Percentiles rank a stretch among this genome's conserved stretches.
These are phyloP conservation scores for Lordiphosa mommai DNA, from an alignment of 1,140 invertebrate species.

Conservation along the genomic window DNA sequence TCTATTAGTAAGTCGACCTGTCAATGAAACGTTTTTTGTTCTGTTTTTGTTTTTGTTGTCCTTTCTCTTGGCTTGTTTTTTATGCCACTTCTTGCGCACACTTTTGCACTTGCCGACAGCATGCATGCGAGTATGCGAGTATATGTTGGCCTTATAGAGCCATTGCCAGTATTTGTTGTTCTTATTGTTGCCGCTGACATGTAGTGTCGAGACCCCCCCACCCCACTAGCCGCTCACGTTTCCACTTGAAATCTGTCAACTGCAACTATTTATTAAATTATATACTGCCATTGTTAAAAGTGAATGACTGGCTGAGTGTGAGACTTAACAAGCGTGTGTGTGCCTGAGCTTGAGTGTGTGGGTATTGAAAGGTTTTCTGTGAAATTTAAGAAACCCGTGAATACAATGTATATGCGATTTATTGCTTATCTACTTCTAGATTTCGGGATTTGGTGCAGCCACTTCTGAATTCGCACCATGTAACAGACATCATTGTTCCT, in stretches of 20 bases:
- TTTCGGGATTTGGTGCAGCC: slow-evolving; percentile 22
- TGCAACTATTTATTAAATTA: slow-evolving; percentile 78
- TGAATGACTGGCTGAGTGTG: slow-evolving; percentile 29
- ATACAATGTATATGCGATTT: slow-evolving; percentile 44
- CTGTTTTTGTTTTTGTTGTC: background rate
- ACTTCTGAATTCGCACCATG: slow-evolving; percentile 33
- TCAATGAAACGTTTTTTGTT: background rate
- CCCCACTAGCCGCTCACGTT: slow-evolving; percentile 9
- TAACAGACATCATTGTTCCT: slow-evolving; percentile 16
- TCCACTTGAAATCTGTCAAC: slow-evolving; percentile 76
- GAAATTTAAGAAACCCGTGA: slow-evolving; percentile 39
- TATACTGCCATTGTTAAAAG: slow-evolving; percentile 69
- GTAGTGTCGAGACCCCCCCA: slow-evolving; percentile 14
- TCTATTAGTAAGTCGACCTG: background rate
- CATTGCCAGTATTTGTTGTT: slow-evolving; percentile 26
- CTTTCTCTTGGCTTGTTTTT: slow-evolving; percentile 45
- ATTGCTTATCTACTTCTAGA: slow-evolving; percentile 56
- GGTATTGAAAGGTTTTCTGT: slow-evolving; percentile 2
- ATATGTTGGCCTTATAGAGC: slow-evolving; percentile 28
- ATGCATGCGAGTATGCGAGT: background rate
- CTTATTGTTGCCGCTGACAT: slow-evolving; percentile 26
- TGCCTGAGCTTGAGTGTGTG: background rate
- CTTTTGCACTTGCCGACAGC: slow-evolving; percentile 59
- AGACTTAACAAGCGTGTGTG: background rate
- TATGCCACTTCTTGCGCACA: slow-evolving; percentile 61